Percentiles rank a stretch among this genome's conserved stretches.
Conservation (phyloP, 2,888 invertebrate genomes). For the Noctua pronuba region DNA sequence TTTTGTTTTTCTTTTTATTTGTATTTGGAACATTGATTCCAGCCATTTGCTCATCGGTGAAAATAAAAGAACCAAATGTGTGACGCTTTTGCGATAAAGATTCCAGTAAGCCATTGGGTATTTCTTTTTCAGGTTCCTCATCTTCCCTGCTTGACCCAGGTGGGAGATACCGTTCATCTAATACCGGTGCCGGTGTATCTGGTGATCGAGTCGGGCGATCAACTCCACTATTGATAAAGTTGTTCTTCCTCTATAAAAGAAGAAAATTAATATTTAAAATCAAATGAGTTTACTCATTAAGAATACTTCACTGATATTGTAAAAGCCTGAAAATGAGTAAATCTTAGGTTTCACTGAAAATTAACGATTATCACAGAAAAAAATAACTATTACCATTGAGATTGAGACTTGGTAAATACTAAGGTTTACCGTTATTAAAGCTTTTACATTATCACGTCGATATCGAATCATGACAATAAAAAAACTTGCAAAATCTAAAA, state of each 20-base stretch:
- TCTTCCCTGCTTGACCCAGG: constrained; percentile 3
- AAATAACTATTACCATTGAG: not conserved
- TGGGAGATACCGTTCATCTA: not conserved
- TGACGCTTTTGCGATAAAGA: not conserved
- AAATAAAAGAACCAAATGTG: not conserved
- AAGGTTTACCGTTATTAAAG: not conserved
- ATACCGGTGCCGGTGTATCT: not conserved
- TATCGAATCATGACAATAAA: not conserved
- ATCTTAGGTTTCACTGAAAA: not conserved
- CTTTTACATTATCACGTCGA: not conserved
- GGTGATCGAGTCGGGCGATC: constrained; percentile 9
- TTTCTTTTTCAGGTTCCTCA: not conserved
- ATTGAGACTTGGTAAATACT: not conserved
- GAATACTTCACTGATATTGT: not conserved
- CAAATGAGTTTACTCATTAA: not conserved
- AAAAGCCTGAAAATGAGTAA: not conserved
- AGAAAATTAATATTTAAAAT: not conserved
- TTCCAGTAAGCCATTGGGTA: not conserved
- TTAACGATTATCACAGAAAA: not conserved
- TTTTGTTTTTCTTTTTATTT: not conserved
- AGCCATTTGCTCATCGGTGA: not conserved
- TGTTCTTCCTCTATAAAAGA: not conserved
- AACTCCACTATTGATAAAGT: too few relatives aligned
- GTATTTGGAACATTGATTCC: not conserved
- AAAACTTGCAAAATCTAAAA: not conserved